phyloP scores from a whole-genome alignment of 2,113 vertebrate species.

The Eubucco bourcierii region DNA sequence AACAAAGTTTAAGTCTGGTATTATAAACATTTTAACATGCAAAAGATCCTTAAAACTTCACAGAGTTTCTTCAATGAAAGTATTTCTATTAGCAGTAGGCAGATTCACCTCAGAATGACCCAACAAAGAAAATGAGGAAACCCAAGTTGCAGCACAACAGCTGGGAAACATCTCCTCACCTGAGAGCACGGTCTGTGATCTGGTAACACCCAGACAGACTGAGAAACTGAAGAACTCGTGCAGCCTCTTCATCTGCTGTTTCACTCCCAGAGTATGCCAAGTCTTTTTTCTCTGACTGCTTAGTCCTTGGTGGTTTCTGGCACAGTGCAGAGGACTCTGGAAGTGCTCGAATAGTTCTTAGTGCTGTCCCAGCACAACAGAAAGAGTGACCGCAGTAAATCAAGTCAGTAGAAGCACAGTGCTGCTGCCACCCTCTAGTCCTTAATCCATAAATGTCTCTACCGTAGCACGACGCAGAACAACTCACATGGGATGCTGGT shows the following conservation, averaged over 20 bases:
- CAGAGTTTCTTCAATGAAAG: neutral
- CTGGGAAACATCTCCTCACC: slow-evolving; percentile 74
- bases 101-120: neutral
- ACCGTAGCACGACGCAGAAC: slow-evolving; percentile 79
- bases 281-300: slow-evolving; percentile 76
- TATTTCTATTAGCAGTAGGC: neutral
- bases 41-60: neutral
- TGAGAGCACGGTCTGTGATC: slow-evolving; percentile 93
- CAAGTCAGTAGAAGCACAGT: slow-evolving; percentile 78
- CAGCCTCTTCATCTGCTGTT: slow-evolving; percentile 78
- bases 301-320: slow-evolving; percentile 83
- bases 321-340: slow-evolving; percentile 75
- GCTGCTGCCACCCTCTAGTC: slow-evolving; percentile 87
- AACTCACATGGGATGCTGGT: slow-evolving; percentile 69
- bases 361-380: slow-evolving; percentile 83
- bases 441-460: slow-evolving; percentile 83
- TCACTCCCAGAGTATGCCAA: slow-evolving; percentile 73
- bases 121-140: neutral
- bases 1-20: neutral
- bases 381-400: slow-evolving; percentile 88
- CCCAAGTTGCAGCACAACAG: neutral
- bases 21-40: neutral
- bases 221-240: slow-evolving; percentile 88
- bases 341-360: slow-evolving; percentile 85
- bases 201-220: slow-evolving; percentile 97